Percentiles rank a stretch among this genome's conserved stretches.
phyloP scores from a whole-genome alignment of 2,888 invertebrate species.

The Sycophila texana region DNA sequence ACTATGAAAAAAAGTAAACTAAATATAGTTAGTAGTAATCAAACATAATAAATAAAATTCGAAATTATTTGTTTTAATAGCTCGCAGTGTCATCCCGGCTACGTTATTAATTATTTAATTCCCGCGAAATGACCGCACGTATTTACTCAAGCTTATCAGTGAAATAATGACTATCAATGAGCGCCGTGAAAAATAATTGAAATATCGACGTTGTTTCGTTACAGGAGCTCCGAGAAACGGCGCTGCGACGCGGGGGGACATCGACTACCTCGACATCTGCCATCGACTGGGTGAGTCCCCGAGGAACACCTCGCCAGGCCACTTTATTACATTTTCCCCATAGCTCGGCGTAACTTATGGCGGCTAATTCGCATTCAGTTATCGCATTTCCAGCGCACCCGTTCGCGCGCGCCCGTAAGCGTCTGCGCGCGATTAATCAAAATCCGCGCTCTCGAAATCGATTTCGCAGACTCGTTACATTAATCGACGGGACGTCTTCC shows the following conservation, averaged over 20 bases:
- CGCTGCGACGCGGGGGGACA: slow-evolving; percentile 58
- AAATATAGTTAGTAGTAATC: too few species aligned
- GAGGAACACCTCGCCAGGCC: neutral
- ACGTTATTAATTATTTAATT: too few species aligned
- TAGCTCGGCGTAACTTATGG: neutral
- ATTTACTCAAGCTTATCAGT: too few species aligned
- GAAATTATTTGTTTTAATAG: neutral
- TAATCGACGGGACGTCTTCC: neutral
- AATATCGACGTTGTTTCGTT: neutral
- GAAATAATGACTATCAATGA: too few species aligned
- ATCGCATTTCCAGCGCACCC: slow-evolving; percentile 4
- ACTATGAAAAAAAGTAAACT: too few species aligned
- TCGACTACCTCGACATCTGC: slow-evolving; percentile 59
- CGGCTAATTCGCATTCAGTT: slow-evolving; percentile 21
- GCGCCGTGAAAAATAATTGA: neutral
- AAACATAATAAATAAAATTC: neutral
- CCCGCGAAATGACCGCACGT: too few species aligned
- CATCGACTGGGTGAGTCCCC: slow-evolving; percentile 68
- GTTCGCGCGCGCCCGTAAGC: neutral
- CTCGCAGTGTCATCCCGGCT: too few species aligned
- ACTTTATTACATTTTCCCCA: slow-evolving; percentile 18
- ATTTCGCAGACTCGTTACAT: neutral
- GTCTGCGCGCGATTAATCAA: slow-evolving; percentile 35
- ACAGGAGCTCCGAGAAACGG: slow-evolving; percentile 67
- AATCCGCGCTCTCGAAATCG: neutral